Conservation (phyloP, 2,888 invertebrate genomes). For the Strigamia transsilvanica region DNA sequence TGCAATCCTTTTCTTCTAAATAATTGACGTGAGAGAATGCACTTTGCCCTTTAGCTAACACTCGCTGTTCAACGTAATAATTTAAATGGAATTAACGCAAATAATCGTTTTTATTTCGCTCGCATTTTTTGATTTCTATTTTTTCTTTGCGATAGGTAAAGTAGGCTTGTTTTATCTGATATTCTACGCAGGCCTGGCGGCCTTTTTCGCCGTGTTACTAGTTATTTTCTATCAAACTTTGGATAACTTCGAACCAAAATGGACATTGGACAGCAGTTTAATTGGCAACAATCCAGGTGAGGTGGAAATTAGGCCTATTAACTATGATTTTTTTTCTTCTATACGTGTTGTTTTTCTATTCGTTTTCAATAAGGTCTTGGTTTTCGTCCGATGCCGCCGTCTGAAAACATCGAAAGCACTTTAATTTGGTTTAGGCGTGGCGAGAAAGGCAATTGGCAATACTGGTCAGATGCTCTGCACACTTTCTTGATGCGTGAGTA, state of each 20-base stretch:
- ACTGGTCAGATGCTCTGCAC: constrained; percentile 81
- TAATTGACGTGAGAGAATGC: background rate
- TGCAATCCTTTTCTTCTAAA: background rate
- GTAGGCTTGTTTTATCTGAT: constrained; percentile 95
- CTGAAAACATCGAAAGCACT: constrained; percentile 92
- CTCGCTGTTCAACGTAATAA: too few species aligned
- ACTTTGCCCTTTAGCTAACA: background rate
- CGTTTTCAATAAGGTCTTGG: constrained; percentile 77
- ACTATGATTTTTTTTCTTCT: background rate
- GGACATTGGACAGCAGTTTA: constrained; percentile 84
- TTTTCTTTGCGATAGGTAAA: constrained; percentile 74
- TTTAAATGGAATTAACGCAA: too few species aligned
- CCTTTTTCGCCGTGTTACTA: constrained; percentile 94
- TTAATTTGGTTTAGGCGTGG: constrained; percentile 91
- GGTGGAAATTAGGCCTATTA: constrained; percentile 55
- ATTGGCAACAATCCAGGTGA: constrained; percentile 95
- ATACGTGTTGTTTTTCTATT: constrained; percentile 46
- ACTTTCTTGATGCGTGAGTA: constrained; percentile 79
- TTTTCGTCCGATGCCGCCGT: constrained; percentile 95
- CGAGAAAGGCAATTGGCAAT: constrained; percentile 75
- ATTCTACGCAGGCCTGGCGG: constrained; percentile 90
- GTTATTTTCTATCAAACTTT: constrained; percentile 94
- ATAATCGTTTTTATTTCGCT: too few species aligned
- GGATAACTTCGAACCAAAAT: constrained; percentile 84
- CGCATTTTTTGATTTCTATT: background rate